These are phyloP conservation scores for Galerucella pusilla DNA, from an alignment of 2,888 invertebrate genomes.

Conservation along the genomic window DNA sequence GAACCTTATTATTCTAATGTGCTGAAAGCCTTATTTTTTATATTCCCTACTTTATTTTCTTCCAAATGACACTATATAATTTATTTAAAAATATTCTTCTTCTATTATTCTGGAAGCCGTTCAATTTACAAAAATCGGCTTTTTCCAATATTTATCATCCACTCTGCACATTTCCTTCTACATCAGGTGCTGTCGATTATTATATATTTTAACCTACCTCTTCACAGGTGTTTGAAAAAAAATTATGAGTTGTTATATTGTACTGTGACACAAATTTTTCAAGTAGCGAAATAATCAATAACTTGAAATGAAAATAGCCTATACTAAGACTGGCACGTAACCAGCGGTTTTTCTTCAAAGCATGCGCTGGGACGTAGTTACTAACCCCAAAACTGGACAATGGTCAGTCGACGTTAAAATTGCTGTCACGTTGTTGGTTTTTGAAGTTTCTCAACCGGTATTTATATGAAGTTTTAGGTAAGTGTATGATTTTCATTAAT, in stretches of 20 bases:
- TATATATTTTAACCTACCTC: too few relatives aligned
- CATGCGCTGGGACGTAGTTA: slow-evolving; percentile 19
- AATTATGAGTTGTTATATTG: not conserved
- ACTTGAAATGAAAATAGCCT: slow-evolving; percentile 19
- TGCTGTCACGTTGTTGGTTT: slow-evolving; percentile 1
- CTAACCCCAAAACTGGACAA: slow-evolving; percentile 16
- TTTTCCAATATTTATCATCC: too few relatives aligned
- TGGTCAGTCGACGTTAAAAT: slow-evolving; percentile 18
- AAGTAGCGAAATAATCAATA: slow-evolving; percentile 14
- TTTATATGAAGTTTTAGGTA: not conserved
- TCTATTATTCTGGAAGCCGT: too few relatives aligned
- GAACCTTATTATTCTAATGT: too few relatives aligned
- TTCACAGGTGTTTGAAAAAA: too few relatives aligned
- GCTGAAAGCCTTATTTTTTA: too few relatives aligned
- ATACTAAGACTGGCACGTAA: not conserved
- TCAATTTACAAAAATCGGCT: too few relatives aligned
- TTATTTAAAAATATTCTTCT: too few relatives aligned
- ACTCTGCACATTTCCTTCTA: too few relatives aligned
- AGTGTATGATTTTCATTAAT: not conserved
- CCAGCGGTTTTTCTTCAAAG: not conserved
- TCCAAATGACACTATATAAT: too few relatives aligned
- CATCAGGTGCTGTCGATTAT: too few relatives aligned
- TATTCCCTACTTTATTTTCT: too few relatives aligned
- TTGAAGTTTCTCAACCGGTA: not conserved
- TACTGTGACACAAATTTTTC: slow-evolving; percentile 2